Base-by-base conservation (phyloP, 1,140 invertebrate genomes). In the Zaprionus camerounensis region DNA sequence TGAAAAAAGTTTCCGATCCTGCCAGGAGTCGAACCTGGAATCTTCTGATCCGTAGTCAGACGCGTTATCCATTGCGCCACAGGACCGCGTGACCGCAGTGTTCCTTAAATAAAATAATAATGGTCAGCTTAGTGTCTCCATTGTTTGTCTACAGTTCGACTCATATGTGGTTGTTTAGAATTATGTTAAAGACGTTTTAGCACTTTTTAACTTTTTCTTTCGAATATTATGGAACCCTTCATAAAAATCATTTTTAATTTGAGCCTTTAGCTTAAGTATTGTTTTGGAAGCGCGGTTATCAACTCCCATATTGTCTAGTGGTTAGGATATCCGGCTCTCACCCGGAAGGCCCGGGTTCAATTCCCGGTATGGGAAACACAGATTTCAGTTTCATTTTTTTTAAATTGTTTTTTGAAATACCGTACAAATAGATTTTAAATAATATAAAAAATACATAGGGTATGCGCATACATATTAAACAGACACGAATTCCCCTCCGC, bases 271-370 rank as follows among this genome's bases (percentile, higher is more conserved):
- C 0, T 38, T 24, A 55, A 55, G 20, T 65, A 20, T 38, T 20
- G 20, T 55, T 55, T 26, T 20, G 20, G 12, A 2, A 13, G 7
- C 24, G 1, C 1, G 9, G 0, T 13, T 12, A 9, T 4, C 71
- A 64, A 15, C 31, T 75, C 72, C 72, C 72, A 75, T 75, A 75
- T 69, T 78, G 70, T 73, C 75, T 77, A 71, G 71, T 68, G 56
- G 59, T 55, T 81, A 68, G 53, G 78, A 81, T 69, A 78, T 84
- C 78, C 78, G 70, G 66, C 38, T 71, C 59, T 96, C 95, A 96
- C 95, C 95, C 95, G 95, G 95, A 94, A 96, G 95, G 95, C 95
- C 95, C 95, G 95, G 95, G 95, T 96, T 96, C 95, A 95, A 96
- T 96, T 96, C 96, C 96, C 95, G 95, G 96, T 95, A 96, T 95